Base-by-base conservation (phyloP, 2,888 invertebrate genomes). In the Carterocephalus palaemon region DNA sequence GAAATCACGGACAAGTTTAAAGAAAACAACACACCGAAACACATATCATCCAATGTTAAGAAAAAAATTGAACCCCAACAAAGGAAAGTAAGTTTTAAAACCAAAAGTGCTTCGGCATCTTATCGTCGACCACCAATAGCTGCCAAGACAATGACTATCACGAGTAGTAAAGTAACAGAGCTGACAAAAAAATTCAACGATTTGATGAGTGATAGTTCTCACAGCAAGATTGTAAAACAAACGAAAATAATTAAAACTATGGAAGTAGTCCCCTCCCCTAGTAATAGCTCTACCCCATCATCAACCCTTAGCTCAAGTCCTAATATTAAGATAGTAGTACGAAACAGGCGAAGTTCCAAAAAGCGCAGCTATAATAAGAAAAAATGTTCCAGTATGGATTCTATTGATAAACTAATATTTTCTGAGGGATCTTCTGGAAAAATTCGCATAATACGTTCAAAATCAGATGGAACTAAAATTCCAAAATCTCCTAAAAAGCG, bases 141-240 rank as follows among this genome's bases (percentile, higher is more conserved):
- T 19, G 68, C 82, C 5, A 87, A 81, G 67, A 83, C 84, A 60
- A 76, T 88, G 66, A 84, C 87, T 3, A 76, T 88, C 51, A 73
- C 81, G 7, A 81, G 87, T 48, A 91, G 80, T 57, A 89, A 89
- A 68, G 93, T 93, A 20, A 90, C 92, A 32, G 90, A 91, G 64
- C 69, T 93, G 46, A 91, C 92, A 1, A 89, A 90, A 52, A 92
- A 92, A 62, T 93, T 92, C 60, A 92, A 93, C 64, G 89, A 90
- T 64, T 80, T 92, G 60, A 88, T 90, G 50, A 75, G 67, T 38
- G 88, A 88, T 54, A 49, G 52, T 13, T 76, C 82, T 53, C 68
- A 62, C 46, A 68, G 68, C 29, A 69, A 69, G 2, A 62, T 88
- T 4, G 64, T 88, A 24, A 88, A 88, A 52, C 89, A 89, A 61